phyloP scores from a whole-genome alignment of 1,140 invertebrate species.

The Drosophila chauvacae region DNA sequence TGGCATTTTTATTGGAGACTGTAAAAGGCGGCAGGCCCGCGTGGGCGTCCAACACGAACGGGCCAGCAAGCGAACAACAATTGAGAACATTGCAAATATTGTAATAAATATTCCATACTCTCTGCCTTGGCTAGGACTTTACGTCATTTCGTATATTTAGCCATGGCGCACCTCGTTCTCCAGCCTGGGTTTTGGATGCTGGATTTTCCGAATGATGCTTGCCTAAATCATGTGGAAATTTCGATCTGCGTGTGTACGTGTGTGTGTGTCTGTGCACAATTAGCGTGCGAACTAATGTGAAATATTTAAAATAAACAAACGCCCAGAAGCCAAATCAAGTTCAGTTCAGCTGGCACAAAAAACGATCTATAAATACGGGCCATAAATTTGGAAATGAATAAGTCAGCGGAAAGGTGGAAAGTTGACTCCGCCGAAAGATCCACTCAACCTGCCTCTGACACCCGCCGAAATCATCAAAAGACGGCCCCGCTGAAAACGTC shows the following conservation, averaged over 20 bases:
- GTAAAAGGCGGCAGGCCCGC: constrained; percentile 56
- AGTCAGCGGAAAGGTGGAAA: constrained; percentile 51
- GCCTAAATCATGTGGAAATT: constrained; percentile 62
- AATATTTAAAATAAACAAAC: constrained; percentile 78
- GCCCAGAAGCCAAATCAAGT: constrained; percentile 61
- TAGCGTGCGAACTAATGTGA: constrained; percentile 68
- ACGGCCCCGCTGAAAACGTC: constrained; percentile 65
- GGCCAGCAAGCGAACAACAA: constrained; percentile 37
- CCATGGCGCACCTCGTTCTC: constrained; percentile 58
- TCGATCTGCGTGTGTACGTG: constrained; percentile 7
- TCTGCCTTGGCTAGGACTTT: constrained; percentile 45
- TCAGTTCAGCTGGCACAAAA: constrained; percentile 32
- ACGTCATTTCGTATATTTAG: constrained; percentile 80
- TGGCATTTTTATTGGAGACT: constrained; percentile 74
- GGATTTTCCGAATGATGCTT: constrained; percentile 30
- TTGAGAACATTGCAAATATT: constrained; percentile 68
- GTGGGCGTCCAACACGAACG: constrained; percentile 53
- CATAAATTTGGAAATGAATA: constrained; percentile 60
- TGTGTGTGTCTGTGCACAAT: constrained; percentile 47
- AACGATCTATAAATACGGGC: constrained; percentile 62
- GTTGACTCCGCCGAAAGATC: constrained; percentile 41
- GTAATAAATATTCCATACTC: constrained; percentile 71
- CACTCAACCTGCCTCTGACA: constrained; percentile 36
- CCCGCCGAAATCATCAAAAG: constrained; percentile 45
- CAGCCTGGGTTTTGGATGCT: constrained; percentile 39